These are phyloP conservation scores for Athalia rosae DNA, from an alignment of 2,888 invertebrate genomes.

Conservation along the genomic window DNA sequence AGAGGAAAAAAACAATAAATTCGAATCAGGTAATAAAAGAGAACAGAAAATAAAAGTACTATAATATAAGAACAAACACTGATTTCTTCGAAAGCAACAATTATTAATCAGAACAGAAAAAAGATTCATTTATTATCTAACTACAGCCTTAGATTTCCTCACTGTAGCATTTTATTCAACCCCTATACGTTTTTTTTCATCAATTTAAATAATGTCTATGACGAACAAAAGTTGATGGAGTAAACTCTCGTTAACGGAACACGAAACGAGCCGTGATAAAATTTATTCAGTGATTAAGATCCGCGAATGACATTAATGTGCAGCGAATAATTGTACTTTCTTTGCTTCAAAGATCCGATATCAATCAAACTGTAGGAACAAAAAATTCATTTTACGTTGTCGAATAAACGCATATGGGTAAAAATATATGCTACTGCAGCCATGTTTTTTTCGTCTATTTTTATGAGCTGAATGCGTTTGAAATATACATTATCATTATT, in stretches of 20 bases:
- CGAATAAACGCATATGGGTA: too few relatives aligned
- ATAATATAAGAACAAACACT: background rate
- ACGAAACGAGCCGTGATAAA: background rate
- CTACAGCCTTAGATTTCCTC: conserved; percentile 35
- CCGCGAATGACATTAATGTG: too few relatives aligned
- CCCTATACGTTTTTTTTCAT: background rate
- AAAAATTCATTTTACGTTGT: too few relatives aligned
- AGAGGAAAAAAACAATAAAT: too few relatives aligned
- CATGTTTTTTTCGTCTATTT: conserved; percentile 47
- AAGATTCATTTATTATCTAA: conserved; percentile 41
- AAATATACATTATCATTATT: conserved; percentile 24
- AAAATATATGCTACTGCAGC: conserved; percentile 19
- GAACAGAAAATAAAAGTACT: too few relatives aligned
- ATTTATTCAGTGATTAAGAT: too few relatives aligned
- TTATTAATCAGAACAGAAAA: conserved; percentile 20
- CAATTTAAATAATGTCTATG: background rate
- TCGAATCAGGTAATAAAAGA: too few relatives aligned
- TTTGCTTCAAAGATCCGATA: too few relatives aligned
- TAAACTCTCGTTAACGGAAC: background rate
- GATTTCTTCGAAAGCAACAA: conserved; percentile 25
- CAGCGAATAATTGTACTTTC: too few relatives aligned
- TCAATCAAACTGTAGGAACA: too few relatives aligned
- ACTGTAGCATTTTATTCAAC: conserved; percentile 11
- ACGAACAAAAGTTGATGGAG: background rate
- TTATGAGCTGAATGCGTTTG: conserved; percentile 42